These are phyloP conservation scores for Hippocampus comes DNA, from an alignment of 2,113 vertebrate species.

Conservation along the genomic window DNA sequence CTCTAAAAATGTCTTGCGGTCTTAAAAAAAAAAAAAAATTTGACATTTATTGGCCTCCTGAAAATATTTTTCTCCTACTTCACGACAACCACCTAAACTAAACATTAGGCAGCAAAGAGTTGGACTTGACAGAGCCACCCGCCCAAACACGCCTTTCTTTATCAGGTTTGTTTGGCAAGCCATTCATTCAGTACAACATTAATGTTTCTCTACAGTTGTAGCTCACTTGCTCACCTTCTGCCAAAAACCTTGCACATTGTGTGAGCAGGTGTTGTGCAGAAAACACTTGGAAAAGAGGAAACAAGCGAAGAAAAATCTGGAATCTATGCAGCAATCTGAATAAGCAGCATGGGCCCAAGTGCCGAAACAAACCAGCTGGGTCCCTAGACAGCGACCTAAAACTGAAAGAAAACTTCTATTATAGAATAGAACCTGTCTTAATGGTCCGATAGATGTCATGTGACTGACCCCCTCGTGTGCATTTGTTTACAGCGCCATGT, in stretches of 20 bases:
- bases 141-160: constrained; percentile 13
- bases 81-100: constrained; percentile 8
- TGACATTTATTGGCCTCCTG: no score
- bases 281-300: constrained; percentile 27
- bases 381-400: constrained; percentile 28
- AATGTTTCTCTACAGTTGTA: constrained; percentile 3
- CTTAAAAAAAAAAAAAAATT: no score
- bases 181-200: no score
- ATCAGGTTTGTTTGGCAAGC: constrained; percentile 14
- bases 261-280: constrained; percentile 61
- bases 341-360: constrained; percentile 19
- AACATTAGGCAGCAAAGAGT: neutral
- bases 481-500: no score
- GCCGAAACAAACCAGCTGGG: constrained; percentile 10
- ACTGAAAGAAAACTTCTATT: constrained; percentile 36
- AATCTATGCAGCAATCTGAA: constrained; percentile 13
- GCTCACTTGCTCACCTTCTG: constrained; percentile 36
- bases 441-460: no score
- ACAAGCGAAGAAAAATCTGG: constrained; percentile 44
- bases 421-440: neutral
- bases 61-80: constrained; percentile 43
- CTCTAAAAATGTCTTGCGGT: no score
- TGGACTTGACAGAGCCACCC: neutral
- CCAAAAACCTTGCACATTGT: constrained; percentile 44
- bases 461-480: no score